phyloP scores from a whole-genome alignment of 2,113 vertebrate species.

The Lophius piscatorius region DNA sequence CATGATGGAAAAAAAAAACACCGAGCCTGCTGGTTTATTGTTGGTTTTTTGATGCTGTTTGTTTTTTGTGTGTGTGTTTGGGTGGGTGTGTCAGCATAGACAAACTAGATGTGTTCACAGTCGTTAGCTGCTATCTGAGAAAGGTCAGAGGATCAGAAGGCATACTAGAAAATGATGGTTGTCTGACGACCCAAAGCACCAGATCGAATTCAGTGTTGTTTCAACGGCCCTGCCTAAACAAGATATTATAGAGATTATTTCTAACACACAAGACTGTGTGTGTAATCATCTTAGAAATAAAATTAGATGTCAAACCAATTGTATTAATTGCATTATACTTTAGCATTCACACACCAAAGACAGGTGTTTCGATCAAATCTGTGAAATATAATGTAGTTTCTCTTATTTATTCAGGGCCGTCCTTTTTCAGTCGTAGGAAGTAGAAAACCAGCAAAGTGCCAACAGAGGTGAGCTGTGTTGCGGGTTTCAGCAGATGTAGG shows the following conservation, averaged over 20 bases:
- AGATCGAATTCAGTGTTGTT: constrained; percentile 61
- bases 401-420: constrained; percentile 47
- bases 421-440: constrained; percentile 55
- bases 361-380: not conserved
- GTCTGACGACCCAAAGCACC: constrained; percentile 67
- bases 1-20: constrained; percentile 51
- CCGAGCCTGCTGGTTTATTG: constrained; percentile 72
- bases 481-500: constrained; percentile 2
- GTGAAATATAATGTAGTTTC: not conserved
- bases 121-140: constrained; percentile 68
- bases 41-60: constrained; percentile 48
- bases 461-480: constrained; percentile 5
- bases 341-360: no score
- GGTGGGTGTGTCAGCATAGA: constrained; percentile 28
- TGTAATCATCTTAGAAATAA: not conserved
- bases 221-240: constrained; percentile 57
- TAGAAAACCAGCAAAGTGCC: constrained; percentile 59
- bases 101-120: constrained; percentile 54
- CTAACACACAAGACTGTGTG: not conserved
- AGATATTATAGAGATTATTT: not conserved
- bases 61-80: constrained; percentile 13
- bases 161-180: constrained; percentile 64
- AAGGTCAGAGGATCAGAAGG: constrained; percentile 69
- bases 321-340: not conserved
- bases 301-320: constrained; percentile 1